Evolutionary conservation across 2,888 invertebrate genomes (phyloP).

Genomic region (Ichneumoninae sp.): DNA sequence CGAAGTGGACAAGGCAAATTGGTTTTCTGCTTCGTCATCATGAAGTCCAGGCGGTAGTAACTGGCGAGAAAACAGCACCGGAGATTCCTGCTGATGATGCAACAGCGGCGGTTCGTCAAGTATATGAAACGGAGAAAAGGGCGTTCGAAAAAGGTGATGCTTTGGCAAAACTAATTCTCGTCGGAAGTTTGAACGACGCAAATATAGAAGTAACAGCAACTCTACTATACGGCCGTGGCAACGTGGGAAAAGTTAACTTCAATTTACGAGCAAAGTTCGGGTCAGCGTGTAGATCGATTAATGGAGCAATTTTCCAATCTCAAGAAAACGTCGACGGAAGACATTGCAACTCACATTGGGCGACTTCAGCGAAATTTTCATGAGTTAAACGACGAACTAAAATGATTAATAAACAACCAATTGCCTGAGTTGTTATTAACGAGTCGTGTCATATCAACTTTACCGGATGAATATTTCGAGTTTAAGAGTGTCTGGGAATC

Average conservation of each 20-base stretch:
- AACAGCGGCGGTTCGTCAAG: not conserved
- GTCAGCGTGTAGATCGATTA: not conserved
- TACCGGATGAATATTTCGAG: not conserved
- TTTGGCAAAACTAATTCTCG: not conserved
- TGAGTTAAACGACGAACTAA: not conserved
- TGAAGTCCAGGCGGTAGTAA: not conserved
- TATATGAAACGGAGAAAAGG: not conserved
- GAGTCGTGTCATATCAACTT: not conserved
- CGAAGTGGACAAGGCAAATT: not conserved
- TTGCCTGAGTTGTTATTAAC: not conserved
- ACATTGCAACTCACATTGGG: not conserved
- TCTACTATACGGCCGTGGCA: not conserved
- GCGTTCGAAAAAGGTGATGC: not conserved
- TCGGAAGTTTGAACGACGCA: not conserved
- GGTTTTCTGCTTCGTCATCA: not conserved
- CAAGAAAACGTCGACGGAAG: not conserved
- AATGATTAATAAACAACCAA: not conserved
- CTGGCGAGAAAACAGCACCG: not conserved
- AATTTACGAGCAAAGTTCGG: not conserved
- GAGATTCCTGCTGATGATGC: too few species aligned
- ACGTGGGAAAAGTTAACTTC: not conserved
- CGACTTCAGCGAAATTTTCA: not conserved
- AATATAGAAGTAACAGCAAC: not conserved
- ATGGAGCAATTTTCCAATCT: not conserved
- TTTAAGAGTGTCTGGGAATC: not conserved